Base-by-base conservation (phyloP, 2,888 invertebrate genomes). In the Leucophenga maculata region DNA sequence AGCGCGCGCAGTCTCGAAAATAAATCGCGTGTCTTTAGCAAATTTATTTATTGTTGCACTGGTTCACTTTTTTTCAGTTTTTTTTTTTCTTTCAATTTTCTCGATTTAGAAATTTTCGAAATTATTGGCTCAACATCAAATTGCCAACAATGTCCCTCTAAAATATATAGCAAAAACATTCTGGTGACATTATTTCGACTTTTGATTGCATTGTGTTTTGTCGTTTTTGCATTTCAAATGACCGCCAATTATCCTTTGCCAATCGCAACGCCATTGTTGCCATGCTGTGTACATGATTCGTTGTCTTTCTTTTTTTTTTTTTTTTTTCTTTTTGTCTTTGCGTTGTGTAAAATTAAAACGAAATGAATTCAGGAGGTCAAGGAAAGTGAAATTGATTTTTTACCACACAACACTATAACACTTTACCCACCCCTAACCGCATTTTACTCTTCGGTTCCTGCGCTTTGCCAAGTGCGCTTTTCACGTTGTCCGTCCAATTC, bases 221-320 rank as follows among this genome's bases (percentile, higher is more conserved):
- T 75, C 73, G 70, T 72, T 75, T 76, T 73, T 78, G 77, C 76
- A 78, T 83, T 84, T 80, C 76, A 75, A 77, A 83, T 85, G 85
- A 85, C 85, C 84, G 78, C 78, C 85, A 85, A 84, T 86, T 85
- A 85, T 85, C 86, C 86, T 85, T 86, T 85, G 80, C 75, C 72
- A 77, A 75, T 74, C 65, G 65, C 1, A 64, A 31, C 62, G 13
- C 3, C 18, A n/a, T 50, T 67, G 18, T 50, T 50, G 18, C 50
- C n/a, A n/a, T 13, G 39, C 26, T 1, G 8, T 11, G 39, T 39
- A 39, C 39, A 11, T 6, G 60, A 69, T 67, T 62, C n/a, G n/a
- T 52, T 48, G 62, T 26, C 31, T 60, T 32, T 55, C 6, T 55
- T 14, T 8, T 6, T 20, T 20, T 6, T 18, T 6, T 55, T 20